Evolutionary conservation across 2,113 vertebrate genomes (phyloP), one percentile per base, ranked within the genome.

Genomic region (Thryonomys swinderianus): DNA sequence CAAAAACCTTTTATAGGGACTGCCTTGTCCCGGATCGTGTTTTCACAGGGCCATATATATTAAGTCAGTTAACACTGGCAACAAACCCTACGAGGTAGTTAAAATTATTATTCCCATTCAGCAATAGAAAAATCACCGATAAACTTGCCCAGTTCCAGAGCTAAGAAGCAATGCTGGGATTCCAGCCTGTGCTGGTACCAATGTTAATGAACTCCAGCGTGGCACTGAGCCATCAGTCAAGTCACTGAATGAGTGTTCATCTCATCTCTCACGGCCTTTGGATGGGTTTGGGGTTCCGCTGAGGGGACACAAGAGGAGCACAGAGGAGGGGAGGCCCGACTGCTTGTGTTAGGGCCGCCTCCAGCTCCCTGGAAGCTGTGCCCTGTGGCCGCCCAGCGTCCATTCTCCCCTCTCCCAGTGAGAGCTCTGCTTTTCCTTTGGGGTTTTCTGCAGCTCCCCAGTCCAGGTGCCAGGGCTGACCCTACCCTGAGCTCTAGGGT

Each of bases 11-110:
- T 85, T 37, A 82, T 67, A 73, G 85, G 88, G 59, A 82, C 90
- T 90, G 67, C 67, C 57, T 88, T 61, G 32, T 42, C 84, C 61
- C 78, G 93, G 67, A 34, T 81, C 64, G 42, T 94, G 62, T 76
- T 95, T 92, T 90, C 87, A 90, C 74, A 73, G 71, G 74, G 61
- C 92, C 88, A 85, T 62, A 69, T 59, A 45, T 73, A 74, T 91
- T 88, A 91, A 95, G 74, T 86, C 74, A 62, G 62, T 85, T 88
- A 85, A 81, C 87, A 92, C 55, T 85, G 71, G 6, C 79, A 96
- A 64, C 34, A 59, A n/a, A 53, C 45, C 61, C 62, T 76, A 23
- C 13, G 57, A 92, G 32, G 78, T 25, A 87, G 90, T 40, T 87
- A 66, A 32, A 88, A 55, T 80, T 92, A 94, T 80, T 76, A 62